phyloP scores from a whole-genome alignment of 2,113 vertebrate species.

The Nesoenas mayeri region DNA sequence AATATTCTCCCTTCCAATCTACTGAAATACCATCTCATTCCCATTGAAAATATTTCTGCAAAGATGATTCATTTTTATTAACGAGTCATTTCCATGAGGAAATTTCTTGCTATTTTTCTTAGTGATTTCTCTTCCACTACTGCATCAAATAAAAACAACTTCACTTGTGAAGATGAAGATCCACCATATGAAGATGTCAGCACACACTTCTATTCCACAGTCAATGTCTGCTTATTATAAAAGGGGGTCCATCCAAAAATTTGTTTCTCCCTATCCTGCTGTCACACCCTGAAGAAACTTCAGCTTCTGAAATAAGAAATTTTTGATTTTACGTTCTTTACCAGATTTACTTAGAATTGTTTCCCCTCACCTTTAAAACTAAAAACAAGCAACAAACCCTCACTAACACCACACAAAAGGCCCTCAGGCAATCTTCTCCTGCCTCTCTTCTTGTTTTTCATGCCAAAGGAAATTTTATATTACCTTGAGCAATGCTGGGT shows the following conservation, averaged over 20 bases:
- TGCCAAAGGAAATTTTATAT: not conserved
- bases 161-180: not conserved
- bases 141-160: not conserved
- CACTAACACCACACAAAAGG: not conserved
- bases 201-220: not conserved
- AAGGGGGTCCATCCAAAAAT: not conserved
- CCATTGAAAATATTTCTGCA: not conserved
- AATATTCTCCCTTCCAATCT: not conserved
- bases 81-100: not conserved
- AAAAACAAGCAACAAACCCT: not conserved
- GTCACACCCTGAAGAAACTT: not conserved
- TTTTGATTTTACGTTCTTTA: not conserved
- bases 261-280: not conserved
- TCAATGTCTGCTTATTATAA: not conserved
- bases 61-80: not conserved
- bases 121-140: not conserved
- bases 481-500: not conserved
- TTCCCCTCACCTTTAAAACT: not conserved
- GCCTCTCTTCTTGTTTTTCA: not conserved
- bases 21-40: not conserved
- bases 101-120: not conserved
- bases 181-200: not conserved
- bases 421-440: not conserved
- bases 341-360: not conserved
- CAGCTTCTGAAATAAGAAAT: not conserved